Evolutionary conservation across 2,113 vertebrate species (phyloP), one percentile per base, ranked within the genome.

Genomic region (Equus quagga): DNA sequence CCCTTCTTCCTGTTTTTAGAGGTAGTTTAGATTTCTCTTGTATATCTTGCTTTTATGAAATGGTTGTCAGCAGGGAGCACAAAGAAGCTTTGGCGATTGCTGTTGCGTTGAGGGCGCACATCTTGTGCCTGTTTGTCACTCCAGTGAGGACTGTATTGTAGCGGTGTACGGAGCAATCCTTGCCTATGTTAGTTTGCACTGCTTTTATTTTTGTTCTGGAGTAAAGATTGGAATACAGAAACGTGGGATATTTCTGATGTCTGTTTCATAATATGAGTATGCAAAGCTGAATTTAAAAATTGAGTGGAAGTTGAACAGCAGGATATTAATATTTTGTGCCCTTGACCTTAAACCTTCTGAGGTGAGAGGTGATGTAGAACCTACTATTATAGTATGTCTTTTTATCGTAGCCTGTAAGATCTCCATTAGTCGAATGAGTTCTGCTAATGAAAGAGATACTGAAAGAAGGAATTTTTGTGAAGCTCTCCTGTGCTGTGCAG

Each of bases 331-430:
- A 73, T 79, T 89, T 78, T 75, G 49, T 84, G 36, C 10, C 11
- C 19, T 83, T 83, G 36, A 60, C 79, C 14, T 72, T 87, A 49
- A 56, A 65, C 54, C 44, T 83, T 96, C 70, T 86, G 72, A 89
- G 80, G 86, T 76, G 49, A 84, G 95, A 94, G 93, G 69, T 87
- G 33, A 94, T 19, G 0, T 44, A 85, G 88, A 73, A 84, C 31
- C 21, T 92, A 23, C 44, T 83, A 33, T 60, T 79, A 10, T 10
- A n/a, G 24, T 49, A 60, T 72, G 79, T 72, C 64, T 84, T 65
- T 19, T 56, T 41, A 28, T 80, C 64, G 51, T 79, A 41, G 28
- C 69, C 11, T 67, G 7, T 76, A 72, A 33, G 28, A 78, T 78
- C 44, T 70, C 12, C 8, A 33, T 67, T 58, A 67, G 80, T 72